Percentiles rank a stretch among this genome's conserved stretches.
These are phyloP conservation scores for Aphodius sticticus DNA, from an alignment of 2,888 invertebrate genomes.

Conservation along the genomic window DNA sequence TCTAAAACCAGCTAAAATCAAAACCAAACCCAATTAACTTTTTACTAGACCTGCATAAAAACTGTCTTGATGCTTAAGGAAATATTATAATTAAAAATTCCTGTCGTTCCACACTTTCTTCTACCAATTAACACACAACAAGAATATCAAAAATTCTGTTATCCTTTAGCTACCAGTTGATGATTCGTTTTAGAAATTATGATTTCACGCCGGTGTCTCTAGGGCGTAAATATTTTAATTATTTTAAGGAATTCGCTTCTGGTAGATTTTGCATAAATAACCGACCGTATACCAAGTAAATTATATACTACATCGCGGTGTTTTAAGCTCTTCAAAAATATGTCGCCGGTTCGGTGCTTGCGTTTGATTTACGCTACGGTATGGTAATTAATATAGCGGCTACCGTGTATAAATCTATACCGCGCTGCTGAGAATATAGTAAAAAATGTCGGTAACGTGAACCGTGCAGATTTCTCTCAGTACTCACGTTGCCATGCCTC, in stretches of 20 bases:
- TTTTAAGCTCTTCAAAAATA: not conserved
- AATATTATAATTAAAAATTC: no score
- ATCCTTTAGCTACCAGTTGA: not conserved
- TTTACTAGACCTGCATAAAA: not conserved
- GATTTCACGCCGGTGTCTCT: not conserved
- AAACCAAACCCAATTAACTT: not conserved
- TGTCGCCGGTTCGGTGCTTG: not conserved
- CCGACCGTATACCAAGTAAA: no score
- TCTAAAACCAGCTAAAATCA: not conserved
- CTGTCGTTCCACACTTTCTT: not conserved
- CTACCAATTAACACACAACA: not conserved
- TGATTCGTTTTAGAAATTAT: not conserved
- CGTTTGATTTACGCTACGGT: not conserved
- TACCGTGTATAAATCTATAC: not conserved
- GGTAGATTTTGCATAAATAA: not conserved
- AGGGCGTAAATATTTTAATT: not conserved
- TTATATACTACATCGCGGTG: not conserved
- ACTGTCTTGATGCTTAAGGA: not conserved
- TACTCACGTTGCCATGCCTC: not conserved
- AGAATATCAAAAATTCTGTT: not conserved
- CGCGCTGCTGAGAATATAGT: not conserved
- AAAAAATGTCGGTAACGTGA: not conserved
- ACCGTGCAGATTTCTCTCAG: not conserved
- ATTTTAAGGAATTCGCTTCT: not conserved
- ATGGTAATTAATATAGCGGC: slow-evolving; percentile 4